Conservation (phyloP, 2,797 vertebrate genomes). For the Poeciliopsis turneri region DNA sequence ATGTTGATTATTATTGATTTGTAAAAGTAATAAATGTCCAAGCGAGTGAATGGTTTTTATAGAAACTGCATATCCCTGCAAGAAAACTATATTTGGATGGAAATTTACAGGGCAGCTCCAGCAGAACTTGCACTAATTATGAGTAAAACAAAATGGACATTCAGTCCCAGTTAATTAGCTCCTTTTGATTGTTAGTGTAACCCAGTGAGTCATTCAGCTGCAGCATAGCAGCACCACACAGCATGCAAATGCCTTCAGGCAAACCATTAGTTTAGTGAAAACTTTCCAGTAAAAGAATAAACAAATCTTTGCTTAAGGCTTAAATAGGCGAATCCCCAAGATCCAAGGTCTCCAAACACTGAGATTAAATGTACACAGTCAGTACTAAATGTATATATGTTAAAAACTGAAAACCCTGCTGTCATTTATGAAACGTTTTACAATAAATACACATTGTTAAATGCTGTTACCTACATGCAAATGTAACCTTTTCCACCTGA, state of each 20-base stretch:
- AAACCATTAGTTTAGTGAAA: neutral
- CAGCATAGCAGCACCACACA: conserved; percentile 6
- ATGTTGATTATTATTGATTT: neutral
- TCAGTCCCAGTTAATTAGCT: conserved; percentile 26
- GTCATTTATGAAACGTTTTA: neutral
- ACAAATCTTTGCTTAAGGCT: conserved; percentile 10
- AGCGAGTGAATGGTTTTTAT: neutral
- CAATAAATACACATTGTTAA: neutral
- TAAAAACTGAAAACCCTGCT: neutral
- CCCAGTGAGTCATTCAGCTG: conserved; percentile 7
- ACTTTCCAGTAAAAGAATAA: neutral
- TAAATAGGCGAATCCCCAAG: neutral
- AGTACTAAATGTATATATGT: neutral
- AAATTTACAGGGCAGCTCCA: neutral
- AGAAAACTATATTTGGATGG: neutral
- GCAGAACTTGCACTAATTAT: conserved; percentile 8
- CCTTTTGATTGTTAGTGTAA: conserved; percentile 15
- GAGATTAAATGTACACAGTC: neutral
- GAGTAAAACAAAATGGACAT: conserved; percentile 1
- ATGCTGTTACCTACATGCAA: neutral
- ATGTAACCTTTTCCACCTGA: neutral
- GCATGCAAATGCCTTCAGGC: conserved; percentile 14
- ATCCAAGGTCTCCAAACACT: neutral
- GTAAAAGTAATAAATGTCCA: neutral
- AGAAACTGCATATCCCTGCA: neutral